Base-by-base conservation (phyloP, 2,797 vertebrate genomes). In the Coluber constrictor region DNA sequence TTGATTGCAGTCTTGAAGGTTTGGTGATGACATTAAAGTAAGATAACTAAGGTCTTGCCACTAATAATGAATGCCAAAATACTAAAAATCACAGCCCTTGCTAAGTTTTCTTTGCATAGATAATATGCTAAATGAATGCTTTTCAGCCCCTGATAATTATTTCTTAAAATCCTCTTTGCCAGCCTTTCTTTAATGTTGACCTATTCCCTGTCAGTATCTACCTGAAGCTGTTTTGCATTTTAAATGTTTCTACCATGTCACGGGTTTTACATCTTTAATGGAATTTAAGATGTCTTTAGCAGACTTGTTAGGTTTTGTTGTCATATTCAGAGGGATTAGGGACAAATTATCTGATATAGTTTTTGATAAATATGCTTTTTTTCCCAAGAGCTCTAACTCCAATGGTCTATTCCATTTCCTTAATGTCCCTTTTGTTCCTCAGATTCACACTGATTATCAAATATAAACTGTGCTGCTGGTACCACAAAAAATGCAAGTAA, bases 221-320 rank as follows among this genome's bases (percentile, higher is more conserved):
- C 87, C 87, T 91, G 47, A 89, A 94, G 90, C 59, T 0, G 4
- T 90, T 91, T 94, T 92, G 89, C 89, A 91, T 94, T 95, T 56
- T 94, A 93, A 96, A 93, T 0, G 0, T 56, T 94, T 96, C 90
- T 94, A 86, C 89, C 60, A 47, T 91, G 66, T 93, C 93, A 63
- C 57, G 43, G 61, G 88, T 94, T 95, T 94, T 96, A 95, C 88
- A 94, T 96, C 94, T 95, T 93, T 96, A 95, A 95, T 92, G 88
- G 94, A 92, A 93, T 94, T 94, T 94, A 92, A 93, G 93, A 90
- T 95, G 92, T 90, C 92, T 96, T 61, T 90, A 94, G 91, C 93
- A 92, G 92, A 88, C 94, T 93, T 95, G 91, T 94, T 95, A 95
- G 93, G 88, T 95, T 96, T 94, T 86, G 55, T 66, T 93, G 93